Conservation (phyloP, 92 coral and sea anemone species). For the Palythoa caribaeorum region DNA sequence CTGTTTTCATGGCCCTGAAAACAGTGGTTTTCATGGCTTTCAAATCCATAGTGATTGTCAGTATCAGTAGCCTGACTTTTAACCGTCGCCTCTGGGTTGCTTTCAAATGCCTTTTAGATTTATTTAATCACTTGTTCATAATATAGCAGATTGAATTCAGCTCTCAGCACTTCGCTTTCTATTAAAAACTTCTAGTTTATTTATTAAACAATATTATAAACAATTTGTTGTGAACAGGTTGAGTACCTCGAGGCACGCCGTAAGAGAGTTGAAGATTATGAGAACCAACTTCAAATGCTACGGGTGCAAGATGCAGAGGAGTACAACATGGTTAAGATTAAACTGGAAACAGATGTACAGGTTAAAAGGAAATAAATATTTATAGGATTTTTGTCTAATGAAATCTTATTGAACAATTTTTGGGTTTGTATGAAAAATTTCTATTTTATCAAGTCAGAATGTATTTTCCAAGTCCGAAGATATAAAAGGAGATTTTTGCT, state of each 20-base stretch:
- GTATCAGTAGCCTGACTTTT: no score
- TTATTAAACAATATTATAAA: no score
- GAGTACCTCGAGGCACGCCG: constrained; percentile 95
- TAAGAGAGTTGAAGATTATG: constrained; percentile 96
- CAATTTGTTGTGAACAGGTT: constrained; percentile 60
- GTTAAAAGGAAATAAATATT: constrained; percentile 37
- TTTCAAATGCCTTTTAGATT: no score
- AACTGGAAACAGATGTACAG: constrained; percentile 98
- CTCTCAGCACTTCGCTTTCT: background rate
- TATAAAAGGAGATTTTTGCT: no score
- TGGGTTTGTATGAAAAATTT: background rate
- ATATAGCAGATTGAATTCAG: background rate
- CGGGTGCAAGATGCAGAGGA: constrained; percentile 99
- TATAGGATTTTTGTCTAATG: background rate
- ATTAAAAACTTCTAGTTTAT: no score
- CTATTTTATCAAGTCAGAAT: background rate
- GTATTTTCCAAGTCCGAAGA: no score
- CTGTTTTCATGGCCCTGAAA: no score
- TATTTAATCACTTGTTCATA: background rate
- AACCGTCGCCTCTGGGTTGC: no score
- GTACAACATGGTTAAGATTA: constrained; percentile 98
- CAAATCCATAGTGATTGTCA: no score
- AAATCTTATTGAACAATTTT: no score
- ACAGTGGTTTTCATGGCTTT: no score
- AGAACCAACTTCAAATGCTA: constrained; percentile 87